Conservation (phyloP, 2,113 vertebrate species). For the Acanthisitta chloris region DNA sequence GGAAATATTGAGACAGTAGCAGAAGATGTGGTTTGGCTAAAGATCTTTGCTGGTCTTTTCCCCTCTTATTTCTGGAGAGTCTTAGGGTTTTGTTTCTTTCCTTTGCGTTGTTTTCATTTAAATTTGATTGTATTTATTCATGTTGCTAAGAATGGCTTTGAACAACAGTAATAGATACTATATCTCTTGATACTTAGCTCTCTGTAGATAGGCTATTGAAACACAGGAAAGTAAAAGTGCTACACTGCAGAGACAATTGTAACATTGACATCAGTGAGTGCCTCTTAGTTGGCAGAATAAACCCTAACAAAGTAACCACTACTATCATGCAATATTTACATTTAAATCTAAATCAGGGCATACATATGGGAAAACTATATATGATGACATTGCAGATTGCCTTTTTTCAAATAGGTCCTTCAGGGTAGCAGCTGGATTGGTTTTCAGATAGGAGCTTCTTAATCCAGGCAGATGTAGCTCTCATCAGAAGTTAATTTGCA, state of each 20-base stretch:
- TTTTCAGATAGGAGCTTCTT: constrained; percentile 78
- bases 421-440: constrained; percentile 80
- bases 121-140: neutral
- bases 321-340: neutral
- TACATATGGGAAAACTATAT: neutral
- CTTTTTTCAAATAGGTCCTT: constrained; percentile 35
- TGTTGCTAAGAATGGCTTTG: neutral
- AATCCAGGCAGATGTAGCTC: constrained; percentile 91
- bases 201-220: neutral
- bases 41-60: neutral
- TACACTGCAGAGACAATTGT: neutral
- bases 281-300: neutral
- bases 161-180: neutral
- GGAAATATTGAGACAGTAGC: neutral
- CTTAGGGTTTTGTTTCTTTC: neutral
- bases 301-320: neutral
- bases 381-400: constrained; percentile 35
- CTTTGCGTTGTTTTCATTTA: neutral
- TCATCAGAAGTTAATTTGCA: constrained; percentile 88
- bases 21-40: neutral
- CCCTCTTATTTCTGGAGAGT: neutral
- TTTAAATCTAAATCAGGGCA: neutral
- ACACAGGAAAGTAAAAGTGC: neutral
- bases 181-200: neutral
- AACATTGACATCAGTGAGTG: neutral